Percentiles rank a stretch among this genome's conserved stretches.
Evolutionary conservation across 2,888 invertebrate genomes (phyloP).

Genomic region (Formica aserva): DNA sequence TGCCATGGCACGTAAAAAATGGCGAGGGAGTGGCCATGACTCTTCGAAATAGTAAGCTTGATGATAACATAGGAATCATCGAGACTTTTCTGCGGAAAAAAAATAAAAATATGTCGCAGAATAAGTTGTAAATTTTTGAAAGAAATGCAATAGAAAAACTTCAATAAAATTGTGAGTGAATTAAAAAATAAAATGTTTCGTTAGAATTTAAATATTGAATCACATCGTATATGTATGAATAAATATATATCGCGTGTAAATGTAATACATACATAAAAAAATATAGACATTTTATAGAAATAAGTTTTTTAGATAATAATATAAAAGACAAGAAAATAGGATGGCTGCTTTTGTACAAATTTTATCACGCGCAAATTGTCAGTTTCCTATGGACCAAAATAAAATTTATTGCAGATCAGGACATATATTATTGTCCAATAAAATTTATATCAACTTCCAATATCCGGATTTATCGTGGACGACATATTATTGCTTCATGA

Average conservation of each 20-base stretch:
- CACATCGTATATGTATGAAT: neutral
- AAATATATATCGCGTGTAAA: neutral
- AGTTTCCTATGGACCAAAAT: constrained; percentile 38
- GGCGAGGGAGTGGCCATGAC: constrained; percentile 66
- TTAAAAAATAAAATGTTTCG: neutral
- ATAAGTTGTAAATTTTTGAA: neutral
- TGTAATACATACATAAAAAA: neutral
- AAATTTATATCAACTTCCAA: constrained; percentile 46
- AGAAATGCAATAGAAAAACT: constrained; percentile 5
- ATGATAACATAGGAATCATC: constrained; percentile 35
- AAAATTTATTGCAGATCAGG: constrained; percentile 41
- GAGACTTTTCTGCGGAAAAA: neutral
- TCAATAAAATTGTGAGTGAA: constrained; percentile 9
- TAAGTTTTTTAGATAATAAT: constrained; percentile 8
- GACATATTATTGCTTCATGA: constrained; percentile 31
- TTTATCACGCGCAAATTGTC: constrained; percentile 34
- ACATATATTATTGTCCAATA: constrained; percentile 36
- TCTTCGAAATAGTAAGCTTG: constrained; percentile 57
- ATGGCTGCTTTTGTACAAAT: constrained; percentile 14
- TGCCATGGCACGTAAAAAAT: constrained; percentile 80
- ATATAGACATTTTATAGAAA: neutral
- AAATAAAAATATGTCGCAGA: neutral
- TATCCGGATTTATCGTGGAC: constrained; percentile 1
- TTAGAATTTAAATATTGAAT: constrained; percentile 2
- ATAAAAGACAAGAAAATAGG: neutral